Evolutionary conservation across 2,797 vertebrate species (phyloP).

Genomic region (Cichlasoma orientale): DNA sequence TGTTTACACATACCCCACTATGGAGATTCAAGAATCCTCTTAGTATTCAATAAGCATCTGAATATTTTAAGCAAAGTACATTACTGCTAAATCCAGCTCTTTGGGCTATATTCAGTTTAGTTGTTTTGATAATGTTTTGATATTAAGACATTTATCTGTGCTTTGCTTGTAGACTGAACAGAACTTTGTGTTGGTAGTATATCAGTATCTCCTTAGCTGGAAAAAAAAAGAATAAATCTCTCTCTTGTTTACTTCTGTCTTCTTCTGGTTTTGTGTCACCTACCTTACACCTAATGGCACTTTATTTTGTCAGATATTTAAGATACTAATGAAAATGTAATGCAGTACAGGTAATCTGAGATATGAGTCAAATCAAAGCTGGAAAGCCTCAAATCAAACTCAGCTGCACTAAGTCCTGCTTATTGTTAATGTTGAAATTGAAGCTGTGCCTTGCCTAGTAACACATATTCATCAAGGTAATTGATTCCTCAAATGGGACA

Average conservation of each 20-base stretch:
- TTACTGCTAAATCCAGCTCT: background rate
- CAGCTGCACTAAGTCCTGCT: background rate
- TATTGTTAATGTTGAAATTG: background rate
- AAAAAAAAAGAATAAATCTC: no score
- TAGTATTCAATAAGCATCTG: background rate
- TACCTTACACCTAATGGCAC: no score
- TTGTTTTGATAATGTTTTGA: background rate
- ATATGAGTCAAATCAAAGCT: background rate
- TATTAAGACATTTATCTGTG: background rate
- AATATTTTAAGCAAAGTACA: background rate
- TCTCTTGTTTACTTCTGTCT: no score
- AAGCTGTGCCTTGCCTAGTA: background rate
- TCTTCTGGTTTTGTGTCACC: no score
- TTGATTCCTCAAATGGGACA: background rate
- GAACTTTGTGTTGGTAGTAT: background rate
- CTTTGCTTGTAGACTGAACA: background rate
- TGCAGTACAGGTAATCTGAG: background rate
- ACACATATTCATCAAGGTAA: background rate
- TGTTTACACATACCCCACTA: background rate
- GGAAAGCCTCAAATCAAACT: background rate
- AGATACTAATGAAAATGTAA: no score
- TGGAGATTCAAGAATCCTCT: background rate
- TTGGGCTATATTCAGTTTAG: background rate
- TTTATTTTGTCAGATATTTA: no score
- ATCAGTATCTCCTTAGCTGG: no score